A percentile compares a stretch with the other conserved stretches of the same genome.
Conservation (phyloP, 2,113 vertebrate species). For the Mesitornis unicolor region DNA sequence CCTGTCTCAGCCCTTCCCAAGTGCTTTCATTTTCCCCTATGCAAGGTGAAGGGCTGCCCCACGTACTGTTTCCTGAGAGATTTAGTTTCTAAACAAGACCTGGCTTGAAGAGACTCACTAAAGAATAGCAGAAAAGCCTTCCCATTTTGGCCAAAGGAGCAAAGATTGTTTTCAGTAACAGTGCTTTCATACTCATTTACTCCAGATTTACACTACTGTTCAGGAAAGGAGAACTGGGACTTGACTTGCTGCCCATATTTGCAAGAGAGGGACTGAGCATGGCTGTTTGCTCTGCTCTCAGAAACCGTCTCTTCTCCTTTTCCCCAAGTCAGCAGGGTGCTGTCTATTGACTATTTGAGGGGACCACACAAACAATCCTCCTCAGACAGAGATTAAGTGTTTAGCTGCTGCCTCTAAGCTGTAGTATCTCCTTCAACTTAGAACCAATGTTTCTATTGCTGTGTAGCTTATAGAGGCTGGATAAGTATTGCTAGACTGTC, state of each 20-base stretch:
- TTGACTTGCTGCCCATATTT: not conserved
- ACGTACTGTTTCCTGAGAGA: accelerated
- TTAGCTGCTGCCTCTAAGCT: not conserved
- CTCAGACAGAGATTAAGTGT: not conserved
- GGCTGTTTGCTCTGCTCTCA: not conserved
- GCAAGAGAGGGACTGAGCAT: not conserved
- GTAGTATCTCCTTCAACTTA: not conserved
- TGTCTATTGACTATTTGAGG: not conserved
- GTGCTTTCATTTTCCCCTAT: not conserved
- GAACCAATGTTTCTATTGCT: not conserved
- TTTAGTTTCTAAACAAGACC: not conserved
- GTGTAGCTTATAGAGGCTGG: accelerated
- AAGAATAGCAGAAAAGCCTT: not conserved
- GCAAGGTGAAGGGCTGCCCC: not conserved
- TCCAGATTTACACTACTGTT: not conserved
- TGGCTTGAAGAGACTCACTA: not conserved
- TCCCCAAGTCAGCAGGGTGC: not conserved
- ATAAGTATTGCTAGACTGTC: not conserved
- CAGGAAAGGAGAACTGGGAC: not conserved
- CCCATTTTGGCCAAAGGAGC: not conserved
- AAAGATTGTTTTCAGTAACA: not conserved
- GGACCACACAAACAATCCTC: not conserved
- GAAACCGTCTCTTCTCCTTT: not conserved
- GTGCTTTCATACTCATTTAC: not conserved
- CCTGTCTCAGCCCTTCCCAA: not conserved